phyloP scores from a whole-genome alignment of 2,113 vertebrate genomes.

The Tenrec ecaudatus region DNA sequence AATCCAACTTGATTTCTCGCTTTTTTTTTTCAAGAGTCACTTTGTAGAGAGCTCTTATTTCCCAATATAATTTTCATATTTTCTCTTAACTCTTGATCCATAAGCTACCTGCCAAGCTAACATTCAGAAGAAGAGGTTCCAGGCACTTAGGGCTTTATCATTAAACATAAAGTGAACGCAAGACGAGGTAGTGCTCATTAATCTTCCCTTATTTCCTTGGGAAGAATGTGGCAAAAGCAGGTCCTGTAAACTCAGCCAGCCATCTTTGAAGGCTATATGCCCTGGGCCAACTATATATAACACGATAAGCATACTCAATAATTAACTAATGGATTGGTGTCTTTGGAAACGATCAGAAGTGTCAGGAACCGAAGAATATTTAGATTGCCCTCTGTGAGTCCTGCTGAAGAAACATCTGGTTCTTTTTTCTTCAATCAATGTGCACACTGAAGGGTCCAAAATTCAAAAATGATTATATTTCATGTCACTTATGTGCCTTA shows the following conservation, averaged over 20 bases:
- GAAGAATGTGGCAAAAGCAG: slow-evolving; percentile 82
- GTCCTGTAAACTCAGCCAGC: slow-evolving; percentile 77
- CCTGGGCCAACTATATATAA: slow-evolving; percentile 86
- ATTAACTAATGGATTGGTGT: slow-evolving; percentile 88
- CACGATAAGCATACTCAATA: slow-evolving; percentile 83
- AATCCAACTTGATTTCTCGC: slow-evolving; percentile 53
- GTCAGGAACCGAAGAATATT: slow-evolving; percentile 84
- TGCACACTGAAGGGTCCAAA: slow-evolving; percentile 86
- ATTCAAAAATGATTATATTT: slow-evolving; percentile 89
- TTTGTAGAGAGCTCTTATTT: slow-evolving; percentile 79
- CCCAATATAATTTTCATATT: slow-evolving; percentile 83
- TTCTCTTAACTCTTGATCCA: slow-evolving; percentile 75
- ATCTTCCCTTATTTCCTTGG: slow-evolving; percentile 82
- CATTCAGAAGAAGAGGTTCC: slow-evolving; percentile 67
- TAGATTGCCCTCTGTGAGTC: slow-evolving; percentile 84
- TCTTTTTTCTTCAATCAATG: slow-evolving; percentile 88
- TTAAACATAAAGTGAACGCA: slow-evolving; percentile 82
- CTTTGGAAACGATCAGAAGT: slow-evolving; percentile 85
- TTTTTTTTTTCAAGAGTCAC: background rate
- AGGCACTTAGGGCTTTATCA: slow-evolving; percentile 72
- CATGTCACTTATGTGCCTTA: slow-evolving; percentile 87
- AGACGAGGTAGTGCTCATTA: slow-evolving; percentile 81
- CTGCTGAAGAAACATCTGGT: slow-evolving; percentile 87
- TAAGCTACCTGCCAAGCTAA: slow-evolving; percentile 74
- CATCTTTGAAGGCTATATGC: slow-evolving; percentile 83